Base-by-base conservation (phyloP, 2,113 vertebrate species). In the Hippocampus abdominalis region DNA sequence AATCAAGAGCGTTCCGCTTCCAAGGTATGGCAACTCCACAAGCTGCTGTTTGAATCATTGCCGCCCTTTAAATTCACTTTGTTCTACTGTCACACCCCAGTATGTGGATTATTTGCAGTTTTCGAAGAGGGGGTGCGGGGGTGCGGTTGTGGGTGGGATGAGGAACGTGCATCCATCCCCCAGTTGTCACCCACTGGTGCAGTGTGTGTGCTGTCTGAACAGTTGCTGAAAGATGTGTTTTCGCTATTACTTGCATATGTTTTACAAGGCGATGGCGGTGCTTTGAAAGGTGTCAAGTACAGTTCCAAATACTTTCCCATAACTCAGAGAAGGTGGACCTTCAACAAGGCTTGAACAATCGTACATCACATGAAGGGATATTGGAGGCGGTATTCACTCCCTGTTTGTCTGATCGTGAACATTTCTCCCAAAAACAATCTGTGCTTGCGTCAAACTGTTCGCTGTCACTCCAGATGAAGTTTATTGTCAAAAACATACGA, bases 1-100 rank as follows among this genome's bases (percentile, higher is more conserved):
- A 95, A 82, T 96, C 94, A 83, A 94, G 91, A 94, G 97, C 97
- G 25, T 98, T 96, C 89, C 93, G 96, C 81, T 98, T 98, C 74
- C 91, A 95, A 96, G 97, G 96, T 89, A 88, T 70, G 73, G 69
- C 94, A 94, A 86, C 74, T 72, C 42, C 54, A 69, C 73, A 32
- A 54, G 23, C 20, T 36, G 57, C 15, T 25, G 16, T 13, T 15
- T 8, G 2, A 21, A 18, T 13, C 12, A 23, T 9, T 48, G 21
- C 40, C 27, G 15, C 13, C 63, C 8, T 64, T 64, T 64, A 36
- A 36, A 18, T 44, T 25, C 8, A 5, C 3, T 44, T 64, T 64
- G 15, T 4, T 12, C n/a, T 9, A 1, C 16, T 25, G 42, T 46
- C 40, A 27, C 42, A 36, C 64, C 23, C 40, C n/a, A 42, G 48